A percentile compares a stretch with the other conserved stretches of the same genome.
Evolutionary conservation across 2,797 vertebrate genomes (phyloP).

Genomic region (Hemibagrus guttatus): DNA sequence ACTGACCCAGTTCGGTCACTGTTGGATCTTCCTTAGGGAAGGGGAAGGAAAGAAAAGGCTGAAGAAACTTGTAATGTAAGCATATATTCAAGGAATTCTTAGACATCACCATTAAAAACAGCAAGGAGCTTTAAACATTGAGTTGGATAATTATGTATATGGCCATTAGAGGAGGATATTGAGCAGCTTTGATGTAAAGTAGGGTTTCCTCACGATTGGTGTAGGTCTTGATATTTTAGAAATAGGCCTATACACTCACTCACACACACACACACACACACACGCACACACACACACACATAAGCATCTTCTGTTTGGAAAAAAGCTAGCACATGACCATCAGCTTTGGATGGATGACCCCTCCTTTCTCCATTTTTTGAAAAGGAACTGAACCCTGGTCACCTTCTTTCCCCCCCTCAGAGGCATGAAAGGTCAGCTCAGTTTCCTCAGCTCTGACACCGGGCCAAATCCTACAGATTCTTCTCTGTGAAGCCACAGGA

Average conservation of each 20-base stretch:
- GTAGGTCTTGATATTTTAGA: constrained; percentile 8
- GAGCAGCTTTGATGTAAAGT: constrained; percentile 34
- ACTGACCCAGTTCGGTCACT: neutral
- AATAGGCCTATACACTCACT: neutral
- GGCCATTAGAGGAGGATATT: constrained; percentile 57
- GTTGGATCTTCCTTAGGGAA: neutral
- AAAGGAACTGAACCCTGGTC: constrained; percentile 47
- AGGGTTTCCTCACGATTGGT: constrained; percentile 2
- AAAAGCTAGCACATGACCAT: constrained; percentile 8
- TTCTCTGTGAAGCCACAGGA: neutral
- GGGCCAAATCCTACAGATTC: constrained; percentile 15
- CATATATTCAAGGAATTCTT: neutral
- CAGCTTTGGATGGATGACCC: constrained; percentile 24
- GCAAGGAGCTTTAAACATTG: neutral
- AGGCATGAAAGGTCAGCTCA: constrained; percentile 41
- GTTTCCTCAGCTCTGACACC: constrained; percentile 34
- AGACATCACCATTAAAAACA: neutral
- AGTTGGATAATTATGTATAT: constrained; percentile 32
- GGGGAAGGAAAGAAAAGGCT: neutral
- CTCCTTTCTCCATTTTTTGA: constrained; percentile 33
- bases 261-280: neutral
- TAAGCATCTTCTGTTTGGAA: neutral
- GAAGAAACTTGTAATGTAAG: neutral
- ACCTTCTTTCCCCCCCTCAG: constrained; percentile 27
- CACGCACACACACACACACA: neutral